Percentiles rank a stretch among this genome's conserved stretches.
Evolutionary conservation across 2,113 vertebrate genomes (phyloP).

Genomic region (Odontophorus gujanensis): DNA sequence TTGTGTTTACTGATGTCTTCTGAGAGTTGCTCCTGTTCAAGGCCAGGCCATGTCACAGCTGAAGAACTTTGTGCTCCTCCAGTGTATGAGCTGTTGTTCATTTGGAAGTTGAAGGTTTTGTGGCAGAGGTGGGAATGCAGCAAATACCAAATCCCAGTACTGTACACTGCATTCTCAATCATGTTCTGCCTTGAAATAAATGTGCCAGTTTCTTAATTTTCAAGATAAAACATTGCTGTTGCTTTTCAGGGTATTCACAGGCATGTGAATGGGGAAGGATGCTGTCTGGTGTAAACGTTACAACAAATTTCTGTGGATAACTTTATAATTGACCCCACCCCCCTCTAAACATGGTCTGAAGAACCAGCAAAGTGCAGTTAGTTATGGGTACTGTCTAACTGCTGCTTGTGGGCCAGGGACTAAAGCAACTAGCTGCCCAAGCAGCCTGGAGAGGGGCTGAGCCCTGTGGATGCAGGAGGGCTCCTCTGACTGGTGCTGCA

Average conservation of each 20-base stretch:
- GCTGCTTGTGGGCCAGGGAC: background rate
- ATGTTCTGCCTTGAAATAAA: background rate
- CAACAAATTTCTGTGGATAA: background rate
- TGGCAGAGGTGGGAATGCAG: background rate
- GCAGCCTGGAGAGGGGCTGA: background rate
- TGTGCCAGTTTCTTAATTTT: background rate
- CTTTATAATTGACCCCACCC: background rate
- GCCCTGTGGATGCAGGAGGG: background rate
- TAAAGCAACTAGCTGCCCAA: background rate
- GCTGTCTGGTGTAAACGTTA: background rate
- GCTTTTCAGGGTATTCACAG: background rate
- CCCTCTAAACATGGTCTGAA: background rate
- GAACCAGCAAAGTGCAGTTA: background rate
- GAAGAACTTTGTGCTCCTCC: background rate
- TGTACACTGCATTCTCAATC: background rate
- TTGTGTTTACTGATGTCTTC: background rate
- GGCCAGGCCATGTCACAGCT: background rate
- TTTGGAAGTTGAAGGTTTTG: background rate
- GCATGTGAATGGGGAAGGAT: background rate
- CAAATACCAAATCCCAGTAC: background rate
- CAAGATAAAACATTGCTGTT: background rate
- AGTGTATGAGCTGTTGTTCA: background rate
- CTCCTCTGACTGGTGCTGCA: background rate
- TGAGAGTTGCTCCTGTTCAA: background rate
- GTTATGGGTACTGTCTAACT: background rate